Evolutionary conservation across 2,888 invertebrate species (phyloP).

Genomic region (Philhelius pedissequus): DNA sequence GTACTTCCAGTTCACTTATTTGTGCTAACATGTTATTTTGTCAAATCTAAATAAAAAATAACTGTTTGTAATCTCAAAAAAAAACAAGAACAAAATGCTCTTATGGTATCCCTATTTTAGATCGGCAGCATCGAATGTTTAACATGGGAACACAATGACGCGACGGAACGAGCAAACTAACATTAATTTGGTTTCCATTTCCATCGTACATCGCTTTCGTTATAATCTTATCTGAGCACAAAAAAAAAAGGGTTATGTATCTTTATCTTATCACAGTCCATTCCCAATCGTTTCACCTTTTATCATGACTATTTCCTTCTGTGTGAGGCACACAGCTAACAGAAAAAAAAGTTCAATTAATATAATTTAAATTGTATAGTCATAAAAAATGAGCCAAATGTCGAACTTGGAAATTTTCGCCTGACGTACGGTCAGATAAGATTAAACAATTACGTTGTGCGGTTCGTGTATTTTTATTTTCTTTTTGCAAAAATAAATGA

Average conservation of each 20-base stretch:
- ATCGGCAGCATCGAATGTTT: not conserved
- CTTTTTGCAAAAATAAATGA: not conserved
- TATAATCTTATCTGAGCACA: conserved; percentile 49
- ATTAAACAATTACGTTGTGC: conserved; percentile 48
- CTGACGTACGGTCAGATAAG: conserved; percentile 44
- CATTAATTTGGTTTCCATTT: not conserved
- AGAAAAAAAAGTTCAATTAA: conserved; percentile 30
- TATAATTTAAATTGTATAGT: conserved; percentile 29
- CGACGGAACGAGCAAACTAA: conserved; percentile 32
- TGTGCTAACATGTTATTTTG: too few relatives aligned
- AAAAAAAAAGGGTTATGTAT: conserved; percentile 37
- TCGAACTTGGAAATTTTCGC: conserved; percentile 47
- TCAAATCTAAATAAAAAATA: too few relatives aligned
- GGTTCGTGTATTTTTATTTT: conserved; percentile 17
- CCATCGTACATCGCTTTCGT: not conserved
- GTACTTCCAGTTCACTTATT: too few relatives aligned
- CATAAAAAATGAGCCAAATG: conserved; percentile 30
- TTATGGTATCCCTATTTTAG: not conserved
- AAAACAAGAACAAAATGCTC: not conserved
- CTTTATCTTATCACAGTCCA: conserved; percentile 66
- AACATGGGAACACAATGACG: conserved; percentile 60
- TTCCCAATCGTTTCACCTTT: conserved; percentile 51
- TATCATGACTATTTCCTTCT: conserved; percentile 30
- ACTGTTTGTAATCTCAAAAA: too few relatives aligned
- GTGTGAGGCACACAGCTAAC: conserved; percentile 13